Evolutionary conservation across 2,888 invertebrate genomes (phyloP).

Genomic region (Phyllotreta cruciferae): DNA sequence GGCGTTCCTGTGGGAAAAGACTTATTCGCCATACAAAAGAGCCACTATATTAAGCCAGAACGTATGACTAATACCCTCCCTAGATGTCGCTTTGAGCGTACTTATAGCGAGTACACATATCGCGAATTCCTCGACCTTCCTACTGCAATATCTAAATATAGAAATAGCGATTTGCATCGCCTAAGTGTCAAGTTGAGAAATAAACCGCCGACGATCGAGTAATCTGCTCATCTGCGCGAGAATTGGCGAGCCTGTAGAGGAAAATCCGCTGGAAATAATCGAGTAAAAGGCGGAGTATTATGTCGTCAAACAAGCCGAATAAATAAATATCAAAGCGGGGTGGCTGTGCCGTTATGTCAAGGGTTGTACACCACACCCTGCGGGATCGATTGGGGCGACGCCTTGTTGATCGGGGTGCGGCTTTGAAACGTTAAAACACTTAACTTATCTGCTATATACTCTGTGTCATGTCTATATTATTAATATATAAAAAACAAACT

Average conservation of each 20-base stretch:
- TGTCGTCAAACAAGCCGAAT: conserved; percentile 19
- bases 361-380: conserved; percentile 46
- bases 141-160: conserved; percentile 32
- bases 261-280: neutral
- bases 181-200: conserved; percentile 26
- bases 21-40: conserved; percentile 2
- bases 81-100: conserved; percentile 24
- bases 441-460: conserved; percentile 4
- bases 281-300: conserved; percentile 5
- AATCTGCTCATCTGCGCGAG: conserved; percentile 16
- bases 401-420: conserved; percentile 43
- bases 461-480: conserved; percentile 27
- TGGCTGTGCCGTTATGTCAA: conserved; percentile 28
- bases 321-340: conserved; percentile 25
- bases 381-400: conserved; percentile 44
- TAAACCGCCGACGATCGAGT: conserved; percentile 25
- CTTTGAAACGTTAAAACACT: conserved; percentile 29
- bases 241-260: no score
- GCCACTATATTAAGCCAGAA: conserved; percentile 4
- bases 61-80: conserved; percentile 27
- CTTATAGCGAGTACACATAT: conserved; percentile 19
- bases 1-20: conserved; percentile 9
- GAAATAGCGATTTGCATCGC: conserved; percentile 28
- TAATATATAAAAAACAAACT: conserved; percentile 13
- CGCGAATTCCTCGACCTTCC: conserved; percentile 32